Evolutionary conservation across 2,797 vertebrate species (phyloP), one percentile per base, ranked within the genome.

Genomic region (Sciurus carolinensis): DNA sequence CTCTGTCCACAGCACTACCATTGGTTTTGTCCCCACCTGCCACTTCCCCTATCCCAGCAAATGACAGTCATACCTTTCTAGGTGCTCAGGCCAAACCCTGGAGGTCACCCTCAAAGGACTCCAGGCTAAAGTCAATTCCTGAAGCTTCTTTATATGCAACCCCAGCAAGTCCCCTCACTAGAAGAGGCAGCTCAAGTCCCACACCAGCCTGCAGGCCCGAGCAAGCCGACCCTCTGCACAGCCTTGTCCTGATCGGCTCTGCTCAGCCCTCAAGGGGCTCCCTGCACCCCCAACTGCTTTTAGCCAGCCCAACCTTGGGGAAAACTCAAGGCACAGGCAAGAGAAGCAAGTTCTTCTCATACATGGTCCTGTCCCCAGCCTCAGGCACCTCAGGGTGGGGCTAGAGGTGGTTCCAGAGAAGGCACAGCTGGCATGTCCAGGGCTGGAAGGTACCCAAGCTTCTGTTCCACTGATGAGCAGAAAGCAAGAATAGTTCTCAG

Each of bases 401-500:
- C 75, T 67, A 20, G 50, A 66, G 30, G 39, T 8, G 5, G 66
- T 22, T 24, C 66, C 36, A 11, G 17, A 33, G 54, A 71, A 33
- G 44, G 42, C 1, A 1, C 26, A 39, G 69, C 15, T 30, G 42
- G 47, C 13, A 64, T 0, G 0, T 14, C 59, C 57, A 9, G 22
- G 42, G 39, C 79, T 54, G 13, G 18, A 57, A 39, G 59, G 54
- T 17, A 42, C 8, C 33, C 54, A 42, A 28, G 64, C 47, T 36
- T 77, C 83, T 50, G 1, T 4, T 59, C 50, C 39, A 50, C 52
- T 69, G 66, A 72, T 22, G 76, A 22, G 0, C 1, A 7, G 10
- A 44, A 54, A 90, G 44, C 47, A 57, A 79, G 86, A 92, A 75
- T 17, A 15, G 12, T 18, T 81, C 79, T 88, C 75, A 36, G 71